Evolutionary conservation across 1,140 invertebrate species (phyloP), one percentile per base, ranked within the genome.

Genomic region (Heliconius hermathena): DNA sequence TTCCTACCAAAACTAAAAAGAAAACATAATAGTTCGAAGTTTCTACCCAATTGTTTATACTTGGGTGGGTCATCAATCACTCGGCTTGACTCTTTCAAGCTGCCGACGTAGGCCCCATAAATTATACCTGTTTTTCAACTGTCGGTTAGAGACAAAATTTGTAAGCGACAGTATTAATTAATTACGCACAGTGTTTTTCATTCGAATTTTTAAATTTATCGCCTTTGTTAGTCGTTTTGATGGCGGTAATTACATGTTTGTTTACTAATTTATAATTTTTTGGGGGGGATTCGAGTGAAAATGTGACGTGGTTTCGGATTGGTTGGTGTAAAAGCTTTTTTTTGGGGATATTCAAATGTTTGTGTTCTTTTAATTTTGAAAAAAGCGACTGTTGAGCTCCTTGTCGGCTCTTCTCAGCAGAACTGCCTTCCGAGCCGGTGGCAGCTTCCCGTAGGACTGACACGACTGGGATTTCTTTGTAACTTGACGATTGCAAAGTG

Each of bases 21-120:
- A 66, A 66, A 26, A 66, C 22, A 72, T 81, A 83, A 87, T 89
- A 91, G 88, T 90, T 91, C 89, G 90, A 92, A 90, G 91, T 88
- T 86, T 91, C 89, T 91, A 90, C 85, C 84, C 85, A 82, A 84
- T 89, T 89, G 87, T 89, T 87, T 52, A 52, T 20, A 87, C 83
- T 89, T 89, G 89, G 92, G 90, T 83, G 91, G 86, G 78, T 90
- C 93, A 94, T 95, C 94, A 93, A 95, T 95, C 94, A 94, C 90
- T 74, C 90, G 80, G 78, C 89, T 87, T 91, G 94, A 94, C 93
- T 94, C 93, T 93, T 93, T 93, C 93, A 95, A 95, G 92, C 94
- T 94, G 93, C 93, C 91, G 93, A 85, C 89, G 70, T 83, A 91
- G 90, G 91, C 89, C 83, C 89, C 85, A 90, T 92, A 93, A 92